A percentile compares a stretch with the other conserved stretches of the same genome.
Evolutionary conservation across 2,113 vertebrate genomes (phyloP).

Genomic region (Myodes glareolus): DNA sequence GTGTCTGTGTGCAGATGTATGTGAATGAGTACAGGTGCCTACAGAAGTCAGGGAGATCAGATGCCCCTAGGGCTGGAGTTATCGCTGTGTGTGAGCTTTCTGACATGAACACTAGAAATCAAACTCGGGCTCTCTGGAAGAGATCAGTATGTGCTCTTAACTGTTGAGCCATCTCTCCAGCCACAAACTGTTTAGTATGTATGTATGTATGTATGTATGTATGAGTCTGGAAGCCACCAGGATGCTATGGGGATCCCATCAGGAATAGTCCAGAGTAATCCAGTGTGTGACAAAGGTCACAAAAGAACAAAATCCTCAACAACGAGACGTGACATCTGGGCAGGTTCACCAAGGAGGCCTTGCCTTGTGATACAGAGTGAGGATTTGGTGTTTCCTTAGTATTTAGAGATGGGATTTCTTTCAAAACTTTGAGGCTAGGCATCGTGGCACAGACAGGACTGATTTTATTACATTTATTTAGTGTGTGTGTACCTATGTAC

Average conservation of each 20-base stretch:
- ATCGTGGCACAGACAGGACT: background rate
- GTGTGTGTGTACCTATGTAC: background rate
- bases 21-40: background rate
- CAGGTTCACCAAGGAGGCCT: background rate
- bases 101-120: background rate
- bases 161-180: background rate
- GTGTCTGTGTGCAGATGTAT: background rate
- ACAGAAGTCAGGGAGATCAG: background rate
- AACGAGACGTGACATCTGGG: background rate
- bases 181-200: background rate
- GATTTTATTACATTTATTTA: background rate
- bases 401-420: background rate
- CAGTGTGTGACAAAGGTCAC: background rate
- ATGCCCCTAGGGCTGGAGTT: background rate
- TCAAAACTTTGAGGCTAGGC: background rate
- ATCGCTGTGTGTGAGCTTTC: background rate
- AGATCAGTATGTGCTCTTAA: background rate
- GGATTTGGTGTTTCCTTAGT: background rate
- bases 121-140: background rate
- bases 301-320: constrained; percentile 12
- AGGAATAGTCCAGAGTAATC: constrained; percentile 3
- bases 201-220: background rate
- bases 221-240: background rate
- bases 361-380: background rate
- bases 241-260: background rate